Evolutionary conservation across 1,140 invertebrate species (phyloP).

Genomic region (Dendrolimus kikuchii): DNA sequence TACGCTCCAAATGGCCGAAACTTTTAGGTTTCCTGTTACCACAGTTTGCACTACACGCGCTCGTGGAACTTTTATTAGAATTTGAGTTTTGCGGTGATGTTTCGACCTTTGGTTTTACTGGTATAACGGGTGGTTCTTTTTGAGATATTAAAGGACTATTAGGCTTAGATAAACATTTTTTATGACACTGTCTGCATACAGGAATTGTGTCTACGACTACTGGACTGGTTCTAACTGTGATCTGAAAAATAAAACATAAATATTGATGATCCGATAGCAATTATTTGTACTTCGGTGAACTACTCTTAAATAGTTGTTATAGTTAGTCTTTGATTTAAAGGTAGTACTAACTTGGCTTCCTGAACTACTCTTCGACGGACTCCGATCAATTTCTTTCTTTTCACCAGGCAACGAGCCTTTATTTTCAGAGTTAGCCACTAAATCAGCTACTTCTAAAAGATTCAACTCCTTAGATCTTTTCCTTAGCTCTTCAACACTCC

Average conservation of each 20-base stretch:
- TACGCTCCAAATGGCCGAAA: conserved; percentile 59
- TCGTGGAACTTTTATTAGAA: conserved; percentile 53
- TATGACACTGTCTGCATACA: conserved; percentile 82
- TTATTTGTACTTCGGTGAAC: background rate
- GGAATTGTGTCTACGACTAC: conserved; percentile 76
- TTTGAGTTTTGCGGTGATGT: conserved; percentile 53
- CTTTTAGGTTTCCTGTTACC: conserved; percentile 50
- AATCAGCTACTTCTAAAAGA: conserved; percentile 67
- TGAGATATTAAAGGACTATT: conserved; percentile 66
- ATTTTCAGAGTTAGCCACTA: conserved; percentile 37
- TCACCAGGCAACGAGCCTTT: conserved; percentile 39
- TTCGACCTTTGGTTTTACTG: conserved; percentile 44
- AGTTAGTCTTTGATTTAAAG: background rate
- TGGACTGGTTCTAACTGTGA: conserved; percentile 79
- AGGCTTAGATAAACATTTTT: conserved; percentile 77
- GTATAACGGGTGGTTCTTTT: conserved; percentile 46
- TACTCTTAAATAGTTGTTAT: background rate
- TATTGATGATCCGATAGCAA: conserved; percentile 3
- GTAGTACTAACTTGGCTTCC: conserved; percentile 76
- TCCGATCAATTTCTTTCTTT: conserved; percentile 73
- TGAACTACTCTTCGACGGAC: conserved; percentile 79
- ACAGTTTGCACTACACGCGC: conserved; percentile 56
- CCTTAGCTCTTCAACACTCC: conserved; percentile 80
- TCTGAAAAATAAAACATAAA: conserved; percentile 57
- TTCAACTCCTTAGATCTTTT: conserved; percentile 79